Evolutionary conservation across 2,113 vertebrate genomes (phyloP), one percentile per base, ranked within the genome.

Genomic region (Ailurus styani): DNA sequence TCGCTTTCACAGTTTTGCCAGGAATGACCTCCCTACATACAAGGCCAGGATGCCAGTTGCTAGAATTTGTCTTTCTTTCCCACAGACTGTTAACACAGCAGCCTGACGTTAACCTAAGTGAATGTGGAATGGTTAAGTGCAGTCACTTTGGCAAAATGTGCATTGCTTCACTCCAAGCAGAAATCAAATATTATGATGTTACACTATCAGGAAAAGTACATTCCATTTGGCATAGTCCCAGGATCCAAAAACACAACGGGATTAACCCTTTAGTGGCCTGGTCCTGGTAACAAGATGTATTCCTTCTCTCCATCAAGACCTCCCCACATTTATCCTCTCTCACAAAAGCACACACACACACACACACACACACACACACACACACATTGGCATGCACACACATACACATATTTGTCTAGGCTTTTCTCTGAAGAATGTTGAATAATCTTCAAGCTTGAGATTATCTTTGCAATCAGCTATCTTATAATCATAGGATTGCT

Each of bases 401-500:
- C 31, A 60, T 57, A 47, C 62, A 68, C 25, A 27, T 1, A 57
- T 15, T 50, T 50, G 37, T 93, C 73, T 90, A 91, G 91, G 91
- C 78, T 87, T 83, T 79, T 45, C 47, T 25, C 68, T 86, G 82
- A 90, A 90, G 86, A 85, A 84, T 64, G 50, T 72, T 81, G 95
- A 95, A 70, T 84, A 91, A 93, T 93, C 72, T 96, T 91, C 83
- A 54, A 81, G 72, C 50, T 90, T 84, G 79, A 77, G 57, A 91
- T 37, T 17, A 81, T 55, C 34, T 64, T 93, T 79, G 89, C 60
- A 96, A 95, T 97, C 92, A 97, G 92, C 70, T 85, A 2, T 52
- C 94, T 90, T 60, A 75, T 87, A 94, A 97, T 96, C 97, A 98
- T 14, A 82, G 55, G 37, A 25, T 20, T 92, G 90, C 79, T 79